Conservation (phyloP, 1,140 invertebrate genomes). For the Neelides sp. region DNA sequence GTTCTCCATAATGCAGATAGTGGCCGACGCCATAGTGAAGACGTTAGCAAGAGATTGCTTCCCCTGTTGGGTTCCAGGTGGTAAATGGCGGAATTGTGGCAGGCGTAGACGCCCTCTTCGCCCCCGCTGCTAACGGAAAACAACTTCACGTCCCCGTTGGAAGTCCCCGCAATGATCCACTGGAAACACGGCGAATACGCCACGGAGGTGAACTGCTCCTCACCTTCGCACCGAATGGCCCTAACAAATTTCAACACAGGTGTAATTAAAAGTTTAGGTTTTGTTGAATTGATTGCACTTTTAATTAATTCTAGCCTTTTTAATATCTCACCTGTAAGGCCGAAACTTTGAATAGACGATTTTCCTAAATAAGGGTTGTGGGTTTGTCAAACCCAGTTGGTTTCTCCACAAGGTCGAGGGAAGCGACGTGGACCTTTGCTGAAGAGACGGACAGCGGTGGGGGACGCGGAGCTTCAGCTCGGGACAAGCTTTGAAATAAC, state of each 20-base stretch:
- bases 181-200: constrained; percentile 50
- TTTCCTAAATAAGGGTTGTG: constrained; percentile 42
- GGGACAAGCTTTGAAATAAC: too few species aligned
- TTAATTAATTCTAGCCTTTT: too few species aligned
- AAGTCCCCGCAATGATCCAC: constrained; percentile 69
- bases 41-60: constrained; percentile 69
- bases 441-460: constrained; percentile 81
- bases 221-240: constrained; percentile 53
- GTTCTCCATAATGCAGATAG: constrained; percentile 76
- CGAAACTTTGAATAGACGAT: constrained; percentile 35
- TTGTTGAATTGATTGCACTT: too few species aligned
- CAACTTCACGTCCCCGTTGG: constrained; percentile 71
- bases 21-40: constrained; percentile 66
- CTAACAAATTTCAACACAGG: too few species aligned
- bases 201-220: constrained; percentile 30
- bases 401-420: too few species aligned
- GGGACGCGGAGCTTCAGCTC: constrained; percentile 75
- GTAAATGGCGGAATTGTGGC: constrained; percentile 70
- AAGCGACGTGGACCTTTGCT: neutral
- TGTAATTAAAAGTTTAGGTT: too few species aligned
- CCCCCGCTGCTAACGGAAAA: constrained; percentile 67
- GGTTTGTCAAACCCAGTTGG: too few species aligned
- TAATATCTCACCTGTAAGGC: constrained; percentile 23
- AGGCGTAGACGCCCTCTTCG: constrained; percentile 62
- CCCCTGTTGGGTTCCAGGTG: constrained; percentile 59